Base-by-base conservation (phyloP, 1,140 invertebrate species). In the Vanessa tameamea region DNA sequence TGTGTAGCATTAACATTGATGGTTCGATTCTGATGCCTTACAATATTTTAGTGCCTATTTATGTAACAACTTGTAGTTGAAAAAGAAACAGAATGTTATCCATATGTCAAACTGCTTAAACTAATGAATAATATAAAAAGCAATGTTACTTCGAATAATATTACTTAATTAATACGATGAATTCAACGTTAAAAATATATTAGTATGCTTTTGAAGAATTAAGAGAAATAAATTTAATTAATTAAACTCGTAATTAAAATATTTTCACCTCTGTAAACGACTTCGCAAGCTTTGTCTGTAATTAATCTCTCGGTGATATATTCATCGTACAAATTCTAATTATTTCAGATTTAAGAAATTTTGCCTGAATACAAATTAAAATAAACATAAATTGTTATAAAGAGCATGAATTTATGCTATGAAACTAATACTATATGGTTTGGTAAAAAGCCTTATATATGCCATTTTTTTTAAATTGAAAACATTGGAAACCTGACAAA, bases 201-300 rank as follows among this genome's bases (percentile, higher is more conserved):
- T 9, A 43, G 37, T 37, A 13, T 61, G 57, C 14, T 26, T 61
- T 61, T 15, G 57, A 61, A n/a, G 26, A 61, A 61, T 37, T 61
- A 61, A 37, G 31, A 31, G 57, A 31, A 37, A 61, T 61, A 61
- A 31, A 61, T 61, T 61, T 61, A 61, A 61, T 61, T 61, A 61
- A 61, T 61, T 61, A 15, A 31, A 61, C 13, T 37, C 57, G 23
- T 61, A 61, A 61, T 61, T 61, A 61, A 61, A 61, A 61, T 61
- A 61, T 61, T 61, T 61, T 61, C 57, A 61, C 57, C 26, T 61
- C 57, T 61, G 57, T 37, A 61, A 61, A 61, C 20, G 57, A 26
- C 57, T 61, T 61, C 57, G 15, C 57, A 61, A 61, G 26, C 57
- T 61, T 31, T 61, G 57, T 61, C 57, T 37, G 57, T 61, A 61